Evolutionary conservation across 2,797 vertebrate genomes (phyloP).

Genomic region (Oryzias sinensis): DNA sequence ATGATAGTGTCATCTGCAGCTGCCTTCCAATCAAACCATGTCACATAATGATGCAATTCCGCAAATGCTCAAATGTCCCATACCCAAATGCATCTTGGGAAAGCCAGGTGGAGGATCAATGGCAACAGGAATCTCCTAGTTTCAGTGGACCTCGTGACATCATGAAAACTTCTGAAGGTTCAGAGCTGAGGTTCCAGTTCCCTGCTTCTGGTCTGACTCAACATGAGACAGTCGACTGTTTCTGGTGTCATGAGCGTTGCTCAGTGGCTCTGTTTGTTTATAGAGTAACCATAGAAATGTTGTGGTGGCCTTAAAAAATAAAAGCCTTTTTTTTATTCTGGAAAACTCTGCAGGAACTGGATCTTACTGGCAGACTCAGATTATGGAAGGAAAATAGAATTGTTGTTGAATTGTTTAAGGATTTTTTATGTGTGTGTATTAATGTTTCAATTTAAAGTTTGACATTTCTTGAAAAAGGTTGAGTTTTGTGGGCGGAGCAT

Average conservation of each 20-base stretch:
- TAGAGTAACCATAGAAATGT: conserved; percentile 46
- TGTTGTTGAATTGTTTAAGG: conserved; percentile 24
- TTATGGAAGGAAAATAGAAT: conserved; percentile 27
- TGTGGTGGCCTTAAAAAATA: conserved; percentile 35
- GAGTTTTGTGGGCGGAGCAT: not conserved
- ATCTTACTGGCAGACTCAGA: conserved; percentile 3
- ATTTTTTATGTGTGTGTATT: conserved; percentile 7
- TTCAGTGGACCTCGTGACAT: conserved; percentile 1
- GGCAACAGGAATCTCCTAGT: no score
- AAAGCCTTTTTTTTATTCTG: conserved; percentile 9
- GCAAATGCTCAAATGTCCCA: no score
- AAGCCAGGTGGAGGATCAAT: no score
- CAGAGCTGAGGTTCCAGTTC: conserved; percentile 3
- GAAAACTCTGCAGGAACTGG: conserved; percentile 25
- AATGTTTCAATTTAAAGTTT: not conserved
- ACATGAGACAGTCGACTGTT: conserved; percentile 19
- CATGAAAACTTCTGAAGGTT: conserved; percentile 3
- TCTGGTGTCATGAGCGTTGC: conserved; percentile 24
- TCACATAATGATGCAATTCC: no score
- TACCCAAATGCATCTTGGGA: no score
- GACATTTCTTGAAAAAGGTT: no score
- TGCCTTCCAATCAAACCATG: no score
- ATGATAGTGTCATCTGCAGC: no score
- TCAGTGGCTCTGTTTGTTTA: conserved; percentile 53
- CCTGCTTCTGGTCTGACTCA: conserved; percentile 34